A percentile compares a stretch with the other conserved stretches of the same genome.
Evolutionary conservation across 2,888 invertebrate genomes (phyloP).

Genomic region (Clitarchus hookeri): DNA sequence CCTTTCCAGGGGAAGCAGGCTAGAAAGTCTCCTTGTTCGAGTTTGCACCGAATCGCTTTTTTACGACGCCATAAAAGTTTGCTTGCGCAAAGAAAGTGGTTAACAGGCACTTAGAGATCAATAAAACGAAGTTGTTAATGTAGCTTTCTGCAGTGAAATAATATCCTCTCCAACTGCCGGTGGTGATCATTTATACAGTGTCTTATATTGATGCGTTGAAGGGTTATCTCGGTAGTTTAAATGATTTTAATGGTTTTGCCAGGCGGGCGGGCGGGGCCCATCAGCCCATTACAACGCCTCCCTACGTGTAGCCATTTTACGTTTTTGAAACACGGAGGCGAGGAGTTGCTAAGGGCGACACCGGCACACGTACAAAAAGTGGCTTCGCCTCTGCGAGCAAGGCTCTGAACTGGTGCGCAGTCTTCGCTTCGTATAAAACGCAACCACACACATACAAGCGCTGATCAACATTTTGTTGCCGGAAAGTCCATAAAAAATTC

Average conservation of each 20-base stretch:
- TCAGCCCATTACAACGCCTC: not conserved
- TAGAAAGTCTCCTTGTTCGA: not conserved
- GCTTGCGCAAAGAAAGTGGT: not conserved
- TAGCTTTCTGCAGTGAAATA: not conserved
- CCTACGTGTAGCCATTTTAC: not conserved
- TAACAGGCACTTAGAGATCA: not conserved
- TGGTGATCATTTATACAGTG: not conserved
- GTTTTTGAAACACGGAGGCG: not conserved
- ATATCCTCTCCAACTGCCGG: not conserved
- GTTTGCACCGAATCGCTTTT: not conserved
- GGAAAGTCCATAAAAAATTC: no score
- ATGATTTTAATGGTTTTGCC: not conserved
- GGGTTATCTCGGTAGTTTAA: conserved; percentile 6
- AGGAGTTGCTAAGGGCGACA: no score
- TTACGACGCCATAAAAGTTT: not conserved
- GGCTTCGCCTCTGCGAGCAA: no score
- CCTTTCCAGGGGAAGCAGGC: not conserved
- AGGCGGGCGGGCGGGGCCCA: not conserved
- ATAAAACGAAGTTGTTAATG: not conserved
- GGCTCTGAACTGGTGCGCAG: no score
- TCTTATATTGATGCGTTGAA: not conserved
- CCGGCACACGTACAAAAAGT: no score
- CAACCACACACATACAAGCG: no score
- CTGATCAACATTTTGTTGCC: no score
- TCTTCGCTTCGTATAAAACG: no score